Conservation (phyloP, 2,113 vertebrate species). For the Chrysemys picta region DNA sequence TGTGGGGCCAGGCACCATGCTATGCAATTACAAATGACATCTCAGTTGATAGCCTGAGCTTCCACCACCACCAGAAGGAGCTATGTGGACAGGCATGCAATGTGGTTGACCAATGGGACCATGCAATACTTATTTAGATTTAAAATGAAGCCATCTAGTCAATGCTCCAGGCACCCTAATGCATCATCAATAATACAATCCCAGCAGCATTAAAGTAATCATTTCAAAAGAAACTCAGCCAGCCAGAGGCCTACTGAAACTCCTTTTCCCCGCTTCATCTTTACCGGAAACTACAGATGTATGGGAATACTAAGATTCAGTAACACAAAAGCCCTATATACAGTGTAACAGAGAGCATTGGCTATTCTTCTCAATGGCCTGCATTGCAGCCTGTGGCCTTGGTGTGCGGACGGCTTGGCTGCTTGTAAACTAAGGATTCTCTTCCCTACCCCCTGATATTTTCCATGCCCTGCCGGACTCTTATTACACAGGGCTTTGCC, state of each 20-base stretch:
- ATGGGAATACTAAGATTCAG: neutral
- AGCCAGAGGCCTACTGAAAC: neutral
- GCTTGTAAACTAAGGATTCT: neutral
- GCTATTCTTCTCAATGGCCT: neutral
- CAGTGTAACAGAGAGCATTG: neutral
- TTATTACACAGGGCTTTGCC: neutral
- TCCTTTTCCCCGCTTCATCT: neutral
- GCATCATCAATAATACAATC: neutral
- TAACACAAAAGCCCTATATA: rapidly evolving
- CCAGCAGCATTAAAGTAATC: neutral
- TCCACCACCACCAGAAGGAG: rapidly evolving
- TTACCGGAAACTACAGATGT: neutral
- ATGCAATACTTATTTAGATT: rapidly evolving
- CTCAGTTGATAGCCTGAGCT: rapidly evolving
- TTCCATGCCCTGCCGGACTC: neutral
- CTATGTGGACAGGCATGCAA: neutral
- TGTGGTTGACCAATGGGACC: neutral
- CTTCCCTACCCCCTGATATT: rapidly evolving
- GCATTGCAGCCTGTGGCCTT: neutral
- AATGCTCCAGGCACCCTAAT: neutral
- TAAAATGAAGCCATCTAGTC: neutral
- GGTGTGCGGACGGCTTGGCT: rapidly evolving
- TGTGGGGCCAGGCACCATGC: neutral
- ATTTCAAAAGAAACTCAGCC: rapidly evolving
- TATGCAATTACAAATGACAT: neutral